These are phyloP conservation scores for Crambe crambe DNA, from an alignment of 37 sponge, comb jelly and placozoan genomes.

Conservation along the genomic window DNA sequence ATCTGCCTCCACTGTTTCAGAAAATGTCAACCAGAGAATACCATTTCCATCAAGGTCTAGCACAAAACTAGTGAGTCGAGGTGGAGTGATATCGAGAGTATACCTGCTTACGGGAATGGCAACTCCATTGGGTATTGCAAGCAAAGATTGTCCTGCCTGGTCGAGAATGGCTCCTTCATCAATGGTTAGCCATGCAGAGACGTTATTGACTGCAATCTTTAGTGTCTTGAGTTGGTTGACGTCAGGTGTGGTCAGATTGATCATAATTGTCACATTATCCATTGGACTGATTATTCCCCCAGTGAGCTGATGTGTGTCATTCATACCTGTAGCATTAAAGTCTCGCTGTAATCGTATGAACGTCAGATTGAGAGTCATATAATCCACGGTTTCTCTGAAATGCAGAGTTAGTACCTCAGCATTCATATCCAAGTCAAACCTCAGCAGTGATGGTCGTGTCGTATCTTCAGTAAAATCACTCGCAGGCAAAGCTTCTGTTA, in stretches of 20 bases:
- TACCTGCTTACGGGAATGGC: constrained; percentile 58
- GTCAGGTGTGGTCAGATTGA: constrained; percentile 51
- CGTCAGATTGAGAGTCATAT: constrained; percentile 53
- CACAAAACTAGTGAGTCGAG: constrained; percentile 52
- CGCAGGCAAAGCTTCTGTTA: constrained; percentile 33
- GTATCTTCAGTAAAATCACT: constrained; percentile 57
- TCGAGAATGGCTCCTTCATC: constrained; percentile 55
- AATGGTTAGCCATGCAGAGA: constrained; percentile 57
- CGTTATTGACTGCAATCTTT: constrained; percentile 60
- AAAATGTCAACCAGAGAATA: constrained; percentile 67
- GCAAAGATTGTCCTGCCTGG: constrained; percentile 48
- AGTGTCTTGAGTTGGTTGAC: constrained; percentile 69
- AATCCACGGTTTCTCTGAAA: constrained; percentile 88
- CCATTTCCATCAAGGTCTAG: constrained; percentile 67
- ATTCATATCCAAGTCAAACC: constrained; percentile 84
- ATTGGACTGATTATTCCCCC: constrained; percentile 46
- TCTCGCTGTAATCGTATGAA: constrained; percentile 59
- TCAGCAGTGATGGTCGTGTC: constrained; percentile 55
- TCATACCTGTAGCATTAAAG: constrained; percentile 20
- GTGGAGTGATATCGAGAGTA: constrained; percentile 62
- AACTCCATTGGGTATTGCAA: constrained; percentile 38
- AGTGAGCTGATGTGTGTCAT: constrained; percentile 40
- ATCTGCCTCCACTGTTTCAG: constrained; percentile 70
- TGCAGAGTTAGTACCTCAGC: constrained; percentile 60
- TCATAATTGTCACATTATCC: constrained; percentile 50